phyloP scores from a whole-genome alignment of 2,797 vertebrate species.

The Malacoraja senta region DNA sequence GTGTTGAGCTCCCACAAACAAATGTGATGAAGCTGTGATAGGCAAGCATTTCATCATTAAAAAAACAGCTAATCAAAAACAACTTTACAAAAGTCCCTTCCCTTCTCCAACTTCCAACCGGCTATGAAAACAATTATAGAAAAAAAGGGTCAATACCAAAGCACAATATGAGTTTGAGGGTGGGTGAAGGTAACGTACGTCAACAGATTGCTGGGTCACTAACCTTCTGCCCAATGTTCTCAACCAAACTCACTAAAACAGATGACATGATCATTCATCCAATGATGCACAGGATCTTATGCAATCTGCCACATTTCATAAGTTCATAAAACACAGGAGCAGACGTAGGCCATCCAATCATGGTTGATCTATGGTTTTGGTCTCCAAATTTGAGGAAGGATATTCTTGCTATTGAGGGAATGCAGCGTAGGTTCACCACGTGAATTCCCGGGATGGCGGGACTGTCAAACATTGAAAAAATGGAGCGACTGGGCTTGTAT shows the following conservation, averaged over 20 bases:
- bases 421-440: too few species aligned
- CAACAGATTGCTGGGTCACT: too few species aligned
- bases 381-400: too few species aligned
- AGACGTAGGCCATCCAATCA: too few species aligned
- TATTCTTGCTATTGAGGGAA: too few species aligned
- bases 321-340: too few species aligned
- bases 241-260: neutral
- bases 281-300: neutral
- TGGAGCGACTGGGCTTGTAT: too few species aligned
- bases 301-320: neutral
- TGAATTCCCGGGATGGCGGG: too few species aligned
- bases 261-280: neutral
- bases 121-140: neutral
- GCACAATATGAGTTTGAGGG: neutral
- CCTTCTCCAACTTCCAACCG: neutral
- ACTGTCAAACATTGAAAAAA: too few species aligned
- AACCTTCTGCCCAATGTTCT: neutral
- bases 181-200: constrained; percentile 46
- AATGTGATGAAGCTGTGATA: neutral
- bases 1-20: neutral
- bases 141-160: neutral
- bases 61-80: neutral
- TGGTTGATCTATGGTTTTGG: too few species aligned
- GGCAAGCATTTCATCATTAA: neutral
- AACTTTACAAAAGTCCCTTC: neutral